Conservation (phyloP, 2,113 vertebrate species). For the Indicator indicator region DNA sequence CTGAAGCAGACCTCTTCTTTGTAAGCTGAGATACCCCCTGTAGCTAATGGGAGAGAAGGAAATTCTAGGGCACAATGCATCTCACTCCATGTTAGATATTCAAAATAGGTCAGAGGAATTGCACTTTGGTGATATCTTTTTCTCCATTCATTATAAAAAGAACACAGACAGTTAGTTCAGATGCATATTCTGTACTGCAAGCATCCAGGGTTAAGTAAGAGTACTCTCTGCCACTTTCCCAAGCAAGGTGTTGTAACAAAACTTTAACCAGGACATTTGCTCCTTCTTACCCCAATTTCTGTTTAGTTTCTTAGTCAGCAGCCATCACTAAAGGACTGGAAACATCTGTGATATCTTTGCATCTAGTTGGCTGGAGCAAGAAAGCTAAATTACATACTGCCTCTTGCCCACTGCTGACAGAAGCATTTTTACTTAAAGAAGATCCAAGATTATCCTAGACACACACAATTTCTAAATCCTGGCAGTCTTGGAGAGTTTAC, state of each 20-base stretch:
- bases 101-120: not conserved
- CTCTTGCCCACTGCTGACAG: not conserved
- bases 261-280: not conserved
- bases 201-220: not conserved
- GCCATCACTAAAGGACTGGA: not conserved
- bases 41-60: not conserved
- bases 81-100: not conserved
- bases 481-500: not conserved
- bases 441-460: not conserved
- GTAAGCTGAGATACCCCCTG: not conserved
- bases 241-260: not conserved
- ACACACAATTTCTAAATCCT: not conserved
- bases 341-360: slow-evolving; percentile 1
- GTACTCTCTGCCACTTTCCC: not conserved
- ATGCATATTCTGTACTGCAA: not conserved
- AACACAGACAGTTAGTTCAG: not conserved
- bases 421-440: not conserved
- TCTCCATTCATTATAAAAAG: not conserved
- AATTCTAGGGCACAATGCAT: not conserved
- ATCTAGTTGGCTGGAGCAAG: not conserved
- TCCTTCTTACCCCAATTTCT: not conserved
- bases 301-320: slow-evolving; percentile 24
- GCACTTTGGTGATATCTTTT: not conserved
- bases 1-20: not conserved
- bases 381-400: not conserved